Conservation (phyloP, 2,888 invertebrate genomes). For the Rhorus exstirpatorius region DNA sequence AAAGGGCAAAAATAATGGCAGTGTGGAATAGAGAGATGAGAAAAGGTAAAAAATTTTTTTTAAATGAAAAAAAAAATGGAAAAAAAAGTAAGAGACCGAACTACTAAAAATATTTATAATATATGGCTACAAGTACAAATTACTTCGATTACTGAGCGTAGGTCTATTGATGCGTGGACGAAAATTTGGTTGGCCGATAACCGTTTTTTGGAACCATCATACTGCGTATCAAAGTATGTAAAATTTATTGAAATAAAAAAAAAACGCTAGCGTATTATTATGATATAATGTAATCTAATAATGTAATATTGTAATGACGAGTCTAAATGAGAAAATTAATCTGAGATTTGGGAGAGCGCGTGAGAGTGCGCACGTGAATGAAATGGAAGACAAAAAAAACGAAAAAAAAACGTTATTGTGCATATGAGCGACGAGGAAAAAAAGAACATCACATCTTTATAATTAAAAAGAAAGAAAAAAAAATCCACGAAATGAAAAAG, state of each 20-base stretch:
- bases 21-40: slow-evolving; percentile 72
- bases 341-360: slow-evolving; percentile 84
- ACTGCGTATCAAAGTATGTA: slow-evolving; percentile 86
- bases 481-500: slow-evolving; percentile 52
- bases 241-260: slow-evolving; percentile 86
- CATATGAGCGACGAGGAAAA: slow-evolving; percentile 82
- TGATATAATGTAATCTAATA: slow-evolving; percentile 86
- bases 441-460: slow-evolving; percentile 82
- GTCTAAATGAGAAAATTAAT: slow-evolving; percentile 86
- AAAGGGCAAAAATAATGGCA: slow-evolving; percentile 70
- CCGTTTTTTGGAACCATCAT: slow-evolving; percentile 86
- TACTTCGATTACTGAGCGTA: slow-evolving; percentile 86
- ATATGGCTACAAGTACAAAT: slow-evolving; percentile 87
- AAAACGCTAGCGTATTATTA: slow-evolving; percentile 86
- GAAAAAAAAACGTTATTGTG: slow-evolving; percentile 83
- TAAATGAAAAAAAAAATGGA: too few relatives aligned
- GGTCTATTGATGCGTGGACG: slow-evolving; percentile 86
- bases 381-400: slow-evolving; percentile 70
- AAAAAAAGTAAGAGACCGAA: slow-evolving; percentile 80
- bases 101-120: slow-evolving; percentile 86
- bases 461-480: slow-evolving; percentile 71
- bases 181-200: slow-evolving; percentile 86
- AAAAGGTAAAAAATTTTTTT: slow-evolving; percentile 73
- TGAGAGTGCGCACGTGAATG: slow-evolving; percentile 82
- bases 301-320: slow-evolving; percentile 86